Conservation (phyloP, 2,797 vertebrate genomes). For the Alca torda region DNA sequence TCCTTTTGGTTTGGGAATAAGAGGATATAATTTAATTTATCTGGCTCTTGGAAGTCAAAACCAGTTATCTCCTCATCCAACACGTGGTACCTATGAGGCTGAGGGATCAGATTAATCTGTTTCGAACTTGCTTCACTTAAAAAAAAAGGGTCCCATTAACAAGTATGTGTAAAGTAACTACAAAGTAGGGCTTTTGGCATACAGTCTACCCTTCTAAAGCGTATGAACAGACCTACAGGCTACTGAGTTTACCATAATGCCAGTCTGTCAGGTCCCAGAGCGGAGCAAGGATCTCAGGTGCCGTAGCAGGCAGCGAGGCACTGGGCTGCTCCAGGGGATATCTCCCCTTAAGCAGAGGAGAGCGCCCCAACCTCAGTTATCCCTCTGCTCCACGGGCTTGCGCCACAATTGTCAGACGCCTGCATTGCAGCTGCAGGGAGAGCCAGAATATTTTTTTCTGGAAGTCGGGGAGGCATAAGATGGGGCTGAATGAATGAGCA, state of each 20-base stretch:
- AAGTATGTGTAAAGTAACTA: neutral
- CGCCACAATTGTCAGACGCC: accelerated
- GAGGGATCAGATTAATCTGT: neutral
- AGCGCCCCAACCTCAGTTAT: neutral
- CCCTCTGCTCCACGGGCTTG: neutral
- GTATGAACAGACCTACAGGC: neutral
- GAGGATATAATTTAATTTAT: conserved; percentile 22
- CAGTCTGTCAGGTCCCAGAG: accelerated
- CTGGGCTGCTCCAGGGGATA: too few relatives aligned
- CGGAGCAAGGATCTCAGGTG: neutral
- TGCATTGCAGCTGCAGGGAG: neutral
- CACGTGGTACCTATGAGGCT: neutral
- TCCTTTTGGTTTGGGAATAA: conserved; percentile 3
- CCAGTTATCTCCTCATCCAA: neutral
- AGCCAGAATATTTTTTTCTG: neutral
- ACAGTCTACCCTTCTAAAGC: neutral
- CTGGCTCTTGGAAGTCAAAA: neutral
- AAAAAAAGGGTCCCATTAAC: neutral
- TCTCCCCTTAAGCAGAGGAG: neutral
- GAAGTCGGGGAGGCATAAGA: neutral
- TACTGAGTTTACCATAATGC: neutral
- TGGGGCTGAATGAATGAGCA: neutral
- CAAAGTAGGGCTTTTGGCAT: neutral
- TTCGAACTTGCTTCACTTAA: neutral
- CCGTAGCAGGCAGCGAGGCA: neutral